Conservation (phyloP, 2,888 invertebrate species). For the Pristionchus japonicus region DNA sequence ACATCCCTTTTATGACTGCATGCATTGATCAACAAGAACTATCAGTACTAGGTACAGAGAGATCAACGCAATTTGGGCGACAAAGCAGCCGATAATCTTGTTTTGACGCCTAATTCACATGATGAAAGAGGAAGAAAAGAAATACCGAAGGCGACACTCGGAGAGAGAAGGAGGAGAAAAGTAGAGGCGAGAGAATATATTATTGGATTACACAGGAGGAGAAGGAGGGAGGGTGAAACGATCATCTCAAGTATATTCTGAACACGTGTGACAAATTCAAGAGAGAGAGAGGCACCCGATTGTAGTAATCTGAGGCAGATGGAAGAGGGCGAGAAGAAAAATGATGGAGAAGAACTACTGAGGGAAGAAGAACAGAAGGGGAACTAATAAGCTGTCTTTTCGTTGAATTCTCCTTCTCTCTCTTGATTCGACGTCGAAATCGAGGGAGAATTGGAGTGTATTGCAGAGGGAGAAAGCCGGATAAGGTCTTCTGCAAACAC, state of each 20-base stretch:
- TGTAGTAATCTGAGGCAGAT: constrained; percentile 25
- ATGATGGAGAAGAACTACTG: not conserved
- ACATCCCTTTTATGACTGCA: not conserved
- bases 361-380: not conserved
- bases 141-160: not conserved
- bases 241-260: constrained; percentile 37
- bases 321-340: not conserved
- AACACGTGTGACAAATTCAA: constrained; percentile 39
- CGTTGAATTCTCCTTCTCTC: not conserved
- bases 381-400: not conserved
- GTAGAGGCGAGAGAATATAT: constrained; percentile 20
- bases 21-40: not conserved
- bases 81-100: not conserved
- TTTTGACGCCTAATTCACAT: not conserved
- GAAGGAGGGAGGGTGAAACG: not conserved
- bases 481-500: constrained; percentile 46
- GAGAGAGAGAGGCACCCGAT: not conserved
- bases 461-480: constrained; percentile 37
- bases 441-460: constrained; percentile 22
- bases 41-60: not conserved
- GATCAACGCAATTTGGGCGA: too few species aligned
- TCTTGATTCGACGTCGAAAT: constrained; percentile 7
- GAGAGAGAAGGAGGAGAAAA: constrained; percentile 24
- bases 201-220: constrained; percentile 30
- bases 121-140: not conserved